phyloP scores from a whole-genome alignment of 2,888 invertebrate species.

The Sepioteuthis lessoniana region DNA sequence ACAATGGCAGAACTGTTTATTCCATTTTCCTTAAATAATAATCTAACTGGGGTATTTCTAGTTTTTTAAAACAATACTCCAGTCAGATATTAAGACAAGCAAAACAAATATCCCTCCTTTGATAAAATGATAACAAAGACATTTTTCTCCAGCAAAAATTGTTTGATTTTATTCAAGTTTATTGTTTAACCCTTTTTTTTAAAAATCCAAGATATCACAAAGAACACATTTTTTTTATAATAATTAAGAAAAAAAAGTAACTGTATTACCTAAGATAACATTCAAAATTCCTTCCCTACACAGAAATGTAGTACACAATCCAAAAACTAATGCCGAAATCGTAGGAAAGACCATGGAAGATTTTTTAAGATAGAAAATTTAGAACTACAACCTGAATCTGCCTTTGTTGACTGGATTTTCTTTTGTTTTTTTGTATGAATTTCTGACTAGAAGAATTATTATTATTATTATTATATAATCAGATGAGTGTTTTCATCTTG shows the following conservation, averaged over 20 bases:
- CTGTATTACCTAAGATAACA: background rate
- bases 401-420: background rate
- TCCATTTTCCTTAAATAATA: too few species aligned
- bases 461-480: too few species aligned
- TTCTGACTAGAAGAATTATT: too few species aligned
- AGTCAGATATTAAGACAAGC: too few species aligned
- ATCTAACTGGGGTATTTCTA: too few species aligned
- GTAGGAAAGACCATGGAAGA: background rate
- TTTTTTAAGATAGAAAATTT: background rate
- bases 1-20: too few species aligned
- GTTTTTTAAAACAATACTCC: too few species aligned
- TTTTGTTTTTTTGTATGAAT: too few species aligned
- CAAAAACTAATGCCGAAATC: background rate
- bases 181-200: background rate
- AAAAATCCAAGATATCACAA: background rate
- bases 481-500: too few species aligned
- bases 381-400: background rate
- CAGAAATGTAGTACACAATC: background rate
- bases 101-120: too few species aligned
- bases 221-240: background rate
- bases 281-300: slow-evolving; percentile 25
- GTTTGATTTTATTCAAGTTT: background rate
- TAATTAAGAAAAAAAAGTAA: background rate
- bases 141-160: background rate
- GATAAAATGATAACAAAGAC: background rate